Evolutionary conservation across 2,888 invertebrate species (phyloP).

Genomic region (Brachynemurus nebulosus): DNA sequence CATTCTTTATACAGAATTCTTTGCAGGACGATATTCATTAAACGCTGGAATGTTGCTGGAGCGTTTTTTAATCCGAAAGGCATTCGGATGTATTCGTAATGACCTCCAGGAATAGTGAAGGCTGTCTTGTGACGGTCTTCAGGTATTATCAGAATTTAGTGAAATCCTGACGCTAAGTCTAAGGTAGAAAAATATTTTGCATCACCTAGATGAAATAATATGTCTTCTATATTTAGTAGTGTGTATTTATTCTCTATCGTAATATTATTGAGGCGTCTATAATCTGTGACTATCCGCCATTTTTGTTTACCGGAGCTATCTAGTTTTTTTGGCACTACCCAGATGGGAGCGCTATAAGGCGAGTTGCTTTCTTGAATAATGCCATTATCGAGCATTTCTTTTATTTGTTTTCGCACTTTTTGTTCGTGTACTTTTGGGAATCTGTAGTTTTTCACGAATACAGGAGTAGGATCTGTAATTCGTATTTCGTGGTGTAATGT

Average conservation of each 20-base stretch:
- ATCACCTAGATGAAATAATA: slow-evolving; percentile 23
- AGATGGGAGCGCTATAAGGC: slow-evolving; percentile 19
- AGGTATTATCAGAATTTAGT: slow-evolving; percentile 22
- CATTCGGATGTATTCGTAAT: slow-evolving; percentile 21
- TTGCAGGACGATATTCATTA: slow-evolving; percentile 9
- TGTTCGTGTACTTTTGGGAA: slow-evolving; percentile 19
- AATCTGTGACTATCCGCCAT: slow-evolving; percentile 19
- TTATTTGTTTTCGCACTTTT: slow-evolving; percentile 20
- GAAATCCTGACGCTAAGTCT: slow-evolving; percentile 24
- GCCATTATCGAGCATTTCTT: slow-evolving; percentile 15
- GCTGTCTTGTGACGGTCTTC: slow-evolving; percentile 23
- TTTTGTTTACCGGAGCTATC: slow-evolving; percentile 17
- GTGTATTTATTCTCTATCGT: slow-evolving; percentile 17
- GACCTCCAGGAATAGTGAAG: slow-evolving; percentile 20
- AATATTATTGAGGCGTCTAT: slow-evolving; percentile 18
- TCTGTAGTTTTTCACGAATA: slow-evolving; percentile 7
- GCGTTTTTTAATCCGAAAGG: slow-evolving; percentile 17
- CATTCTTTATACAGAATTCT: slow-evolving; percentile 13
- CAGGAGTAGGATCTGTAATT: not conserved
- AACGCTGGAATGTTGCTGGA: slow-evolving; percentile 9
- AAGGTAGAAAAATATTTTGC: slow-evolving; percentile 23
- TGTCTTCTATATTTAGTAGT: slow-evolving; percentile 21
- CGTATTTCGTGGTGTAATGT: not conserved
- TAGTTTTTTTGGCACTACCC: slow-evolving; percentile 19
- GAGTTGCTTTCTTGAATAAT: slow-evolving; percentile 16